These are phyloP conservation scores for Craterocephalus amniculus DNA, from an alignment of 2,797 vertebrate genomes.

Conservation along the genomic window DNA sequence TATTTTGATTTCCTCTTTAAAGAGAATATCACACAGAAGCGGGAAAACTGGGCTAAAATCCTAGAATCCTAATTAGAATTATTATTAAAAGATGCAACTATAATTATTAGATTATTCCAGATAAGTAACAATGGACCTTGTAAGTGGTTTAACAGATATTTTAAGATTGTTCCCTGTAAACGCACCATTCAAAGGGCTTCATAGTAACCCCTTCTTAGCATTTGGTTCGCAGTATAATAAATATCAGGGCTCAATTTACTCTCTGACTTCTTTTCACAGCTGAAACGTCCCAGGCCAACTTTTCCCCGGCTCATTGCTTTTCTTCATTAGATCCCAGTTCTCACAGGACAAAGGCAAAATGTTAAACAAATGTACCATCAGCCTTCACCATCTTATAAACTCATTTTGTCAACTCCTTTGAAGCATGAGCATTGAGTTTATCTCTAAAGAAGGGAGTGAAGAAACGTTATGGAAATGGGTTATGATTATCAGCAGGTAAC, in stretches of 20 bases:
- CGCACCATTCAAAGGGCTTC: conserved; percentile 3
- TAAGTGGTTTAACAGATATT: not conserved
- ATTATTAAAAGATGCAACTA: not conserved
- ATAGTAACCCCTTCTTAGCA: conserved; percentile 20
- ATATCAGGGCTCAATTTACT: conserved; percentile 34
- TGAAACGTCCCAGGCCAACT: conserved; percentile 21
- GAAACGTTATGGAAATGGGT: not conserved
- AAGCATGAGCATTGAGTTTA: not conserved
- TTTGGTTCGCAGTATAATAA: conserved; percentile 32
- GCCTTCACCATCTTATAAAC: conserved; percentile 5
- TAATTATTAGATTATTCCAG: conserved; percentile 1
- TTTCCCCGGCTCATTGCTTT: conserved; percentile 3
- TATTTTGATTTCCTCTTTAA: not conserved
- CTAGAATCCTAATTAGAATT: not conserved
- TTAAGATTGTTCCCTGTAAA: not conserved
- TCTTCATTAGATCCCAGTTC: conserved; percentile 18
- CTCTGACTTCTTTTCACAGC: conserved; percentile 28
- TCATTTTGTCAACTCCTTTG: not conserved
- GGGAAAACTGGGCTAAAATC: not conserved
- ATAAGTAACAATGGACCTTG: not conserved
- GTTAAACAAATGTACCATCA: conserved; percentile 22
- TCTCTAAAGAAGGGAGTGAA: not conserved
- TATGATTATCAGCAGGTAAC: not conserved
- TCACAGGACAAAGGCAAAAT: conserved; percentile 29
- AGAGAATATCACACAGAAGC: not conserved